phyloP scores from a whole-genome alignment of 2,888 invertebrate genomes.

The Eremobia ochroleuca region DNA sequence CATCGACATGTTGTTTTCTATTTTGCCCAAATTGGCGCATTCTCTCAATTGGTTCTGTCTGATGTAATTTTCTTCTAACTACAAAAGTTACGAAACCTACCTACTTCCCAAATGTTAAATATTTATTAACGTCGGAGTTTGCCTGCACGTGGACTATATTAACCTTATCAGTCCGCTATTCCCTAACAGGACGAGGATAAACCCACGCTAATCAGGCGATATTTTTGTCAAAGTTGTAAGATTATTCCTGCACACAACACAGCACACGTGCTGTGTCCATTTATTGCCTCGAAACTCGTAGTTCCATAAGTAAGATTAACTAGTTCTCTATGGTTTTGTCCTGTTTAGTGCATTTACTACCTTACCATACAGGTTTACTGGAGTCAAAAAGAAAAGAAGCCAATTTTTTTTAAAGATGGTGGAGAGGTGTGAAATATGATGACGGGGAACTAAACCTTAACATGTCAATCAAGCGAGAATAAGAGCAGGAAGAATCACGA shows the following conservation, averaged over 20 bases:
- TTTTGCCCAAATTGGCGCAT: background rate
- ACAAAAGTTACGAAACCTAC: background rate
- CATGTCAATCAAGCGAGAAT: background rate
- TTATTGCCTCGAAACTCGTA: background rate
- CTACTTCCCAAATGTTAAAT: background rate
- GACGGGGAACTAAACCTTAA: no score
- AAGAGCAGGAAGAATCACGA: background rate
- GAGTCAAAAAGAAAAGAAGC: background rate
- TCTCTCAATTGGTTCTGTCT: background rate
- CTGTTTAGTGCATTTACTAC: no score
- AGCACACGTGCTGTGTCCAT: background rate
- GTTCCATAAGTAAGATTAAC: background rate
- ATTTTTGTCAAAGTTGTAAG: background rate
- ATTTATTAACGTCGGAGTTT: background rate
- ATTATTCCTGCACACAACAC: background rate
- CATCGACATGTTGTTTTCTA: background rate
- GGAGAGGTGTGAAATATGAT: no score
- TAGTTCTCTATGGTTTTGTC: no score
- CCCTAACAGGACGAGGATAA: background rate
- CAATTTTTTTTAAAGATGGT: no score
- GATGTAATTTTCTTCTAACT: background rate
- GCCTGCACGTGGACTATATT: background rate
- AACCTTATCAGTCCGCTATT: conserved; percentile 1
- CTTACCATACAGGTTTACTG: background rate
- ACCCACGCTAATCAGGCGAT: background rate